phyloP scores from a whole-genome alignment of 1,140 invertebrate genomes.

The Acyrthosiphon pisum region DNA sequence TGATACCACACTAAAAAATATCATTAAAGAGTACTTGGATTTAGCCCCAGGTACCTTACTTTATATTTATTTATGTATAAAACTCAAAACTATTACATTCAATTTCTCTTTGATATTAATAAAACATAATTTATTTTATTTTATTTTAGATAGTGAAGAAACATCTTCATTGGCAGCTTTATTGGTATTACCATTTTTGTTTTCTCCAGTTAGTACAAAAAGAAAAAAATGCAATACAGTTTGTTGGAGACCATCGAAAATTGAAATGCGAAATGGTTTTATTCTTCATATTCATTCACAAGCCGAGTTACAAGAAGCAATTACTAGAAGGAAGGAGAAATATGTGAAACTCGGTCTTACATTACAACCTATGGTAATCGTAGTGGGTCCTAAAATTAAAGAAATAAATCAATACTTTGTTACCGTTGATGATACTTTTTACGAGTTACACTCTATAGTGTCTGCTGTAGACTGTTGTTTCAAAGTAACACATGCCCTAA shows the following conservation, averaged over 20 bases:
- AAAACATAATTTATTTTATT: background rate
- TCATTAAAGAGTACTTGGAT: background rate
- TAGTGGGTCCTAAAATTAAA: background rate
- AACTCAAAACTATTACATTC: background rate
- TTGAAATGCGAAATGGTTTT: background rate
- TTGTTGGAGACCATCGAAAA: background rate
- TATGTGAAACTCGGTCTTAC: background rate
- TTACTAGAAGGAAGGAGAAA: background rate
- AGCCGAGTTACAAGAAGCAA: background rate
- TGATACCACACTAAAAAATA: background rate
- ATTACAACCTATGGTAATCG: background rate
- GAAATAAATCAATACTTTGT: background rate
- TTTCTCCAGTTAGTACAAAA: background rate
- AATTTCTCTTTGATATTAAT: no score
- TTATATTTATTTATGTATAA: background rate
- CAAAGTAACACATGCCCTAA: background rate
- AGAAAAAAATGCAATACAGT: background rate
- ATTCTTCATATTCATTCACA: background rate
- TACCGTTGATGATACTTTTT: background rate
- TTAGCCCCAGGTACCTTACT: background rate
- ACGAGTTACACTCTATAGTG: background rate
- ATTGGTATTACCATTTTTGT: background rate
- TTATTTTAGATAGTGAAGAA: background rate
- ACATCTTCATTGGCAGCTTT: background rate
- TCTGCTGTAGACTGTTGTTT: conserved; percentile 21